Percentiles rank a stretch among this genome's conserved stretches.
Evolutionary conservation across 2,113 vertebrate genomes (phyloP).

Genomic region (Hystrix cristata): DNA sequence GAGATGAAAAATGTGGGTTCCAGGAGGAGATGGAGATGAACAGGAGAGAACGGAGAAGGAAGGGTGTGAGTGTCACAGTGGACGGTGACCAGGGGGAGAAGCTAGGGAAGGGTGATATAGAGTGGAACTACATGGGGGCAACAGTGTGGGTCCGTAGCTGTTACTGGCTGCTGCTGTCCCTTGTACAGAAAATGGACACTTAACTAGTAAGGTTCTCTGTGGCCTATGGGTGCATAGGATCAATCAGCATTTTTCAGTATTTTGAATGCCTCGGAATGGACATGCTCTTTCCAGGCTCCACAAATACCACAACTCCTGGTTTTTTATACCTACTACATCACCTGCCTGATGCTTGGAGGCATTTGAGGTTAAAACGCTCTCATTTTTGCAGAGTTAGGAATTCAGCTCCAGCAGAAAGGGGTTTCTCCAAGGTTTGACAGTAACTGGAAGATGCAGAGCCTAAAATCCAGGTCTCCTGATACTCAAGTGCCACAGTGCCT

Average conservation of each 20-base stretch:
- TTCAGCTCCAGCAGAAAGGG: background rate
- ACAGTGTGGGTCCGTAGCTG: background rate
- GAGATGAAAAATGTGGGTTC: background rate
- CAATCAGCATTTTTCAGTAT: background rate
- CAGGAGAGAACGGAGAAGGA: no score
- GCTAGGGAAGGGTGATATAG: background rate
- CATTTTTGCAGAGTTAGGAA: background rate
- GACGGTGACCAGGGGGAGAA: background rate
- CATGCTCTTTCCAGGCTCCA: background rate
- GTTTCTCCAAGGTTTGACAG: background rate
- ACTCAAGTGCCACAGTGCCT: background rate
- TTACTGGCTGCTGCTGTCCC: background rate
- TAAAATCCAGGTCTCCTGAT: background rate
- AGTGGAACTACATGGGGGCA: background rate
- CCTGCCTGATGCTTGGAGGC: no score
- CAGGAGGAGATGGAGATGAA: background rate
- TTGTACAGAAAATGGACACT: background rate
- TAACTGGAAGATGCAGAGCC: background rate
- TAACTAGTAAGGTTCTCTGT: background rate
- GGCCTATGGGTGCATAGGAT: background rate
- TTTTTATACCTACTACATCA: background rate
- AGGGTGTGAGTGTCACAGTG: background rate
- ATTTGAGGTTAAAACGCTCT: background rate
- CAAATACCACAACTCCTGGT: background rate
- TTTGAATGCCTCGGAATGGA: background rate